Evolutionary conservation across 1,140 invertebrate species (phyloP), one percentile per base, ranked within the genome.

Genomic region (Proales similis): DNA sequence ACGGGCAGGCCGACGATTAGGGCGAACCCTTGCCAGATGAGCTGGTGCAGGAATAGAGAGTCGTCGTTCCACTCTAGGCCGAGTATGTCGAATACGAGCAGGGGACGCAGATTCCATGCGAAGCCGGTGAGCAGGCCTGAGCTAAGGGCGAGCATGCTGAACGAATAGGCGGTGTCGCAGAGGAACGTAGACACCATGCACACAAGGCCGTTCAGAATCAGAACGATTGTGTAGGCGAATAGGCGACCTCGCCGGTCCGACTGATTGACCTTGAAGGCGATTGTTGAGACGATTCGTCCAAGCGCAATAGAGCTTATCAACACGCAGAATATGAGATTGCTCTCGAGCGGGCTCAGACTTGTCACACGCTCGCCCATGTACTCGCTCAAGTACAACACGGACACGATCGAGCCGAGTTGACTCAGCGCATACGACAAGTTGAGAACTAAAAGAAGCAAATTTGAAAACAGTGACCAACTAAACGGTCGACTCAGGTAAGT

Each of bases 31-130:
- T 57, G 51, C 22, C 14, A 14, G 9, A 57, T 42, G 30, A 39
- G 9, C 11, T 27, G 24, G 24, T 57, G 45, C 39, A 57, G 45
- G 45, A 57, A 57, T 24, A 57, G 17, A 17, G 36, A 27, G 45
- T 57, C 51, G 45, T 57, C 51, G 4, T 42, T 57, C 51, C 51
- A 57, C 22, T 57, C 51, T 11, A 57, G 51, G 11, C 51, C 51
- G 14, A 57, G 7, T 19, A 57, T 30, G 20, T 57, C 51, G 12
- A 42, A 57, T 4, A 57, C 11, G 45, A 57, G 45, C 11, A 57
- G 30, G 12, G 51, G 9, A 26, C 51, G 51, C 11, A 57, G 27
- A 57, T 57, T 57, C 17, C 39, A 30, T 42, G 39, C 45, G 45
- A 57, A 57, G 12, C 51, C 51, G 20, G 45, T 7, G 14, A 39